Evolutionary conservation across 2,888 invertebrate genomes (phyloP).

Genomic region (Orchestes rusci): DNA sequence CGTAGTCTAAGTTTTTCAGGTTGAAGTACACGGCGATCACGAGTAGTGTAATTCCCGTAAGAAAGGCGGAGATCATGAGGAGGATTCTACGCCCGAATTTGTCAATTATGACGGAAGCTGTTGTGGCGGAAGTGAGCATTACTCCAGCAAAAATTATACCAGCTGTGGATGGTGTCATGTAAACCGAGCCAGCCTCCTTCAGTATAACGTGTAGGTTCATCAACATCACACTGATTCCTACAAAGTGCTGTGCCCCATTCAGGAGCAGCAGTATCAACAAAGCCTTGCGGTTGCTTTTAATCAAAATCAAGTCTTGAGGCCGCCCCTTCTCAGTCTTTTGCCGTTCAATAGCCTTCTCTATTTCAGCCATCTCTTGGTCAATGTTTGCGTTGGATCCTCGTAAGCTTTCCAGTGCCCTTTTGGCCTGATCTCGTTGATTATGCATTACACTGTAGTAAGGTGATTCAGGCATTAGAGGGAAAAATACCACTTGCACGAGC

Average conservation of each 20-base stretch:
- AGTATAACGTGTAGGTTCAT: slow-evolving; percentile 42
- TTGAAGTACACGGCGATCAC: slow-evolving; percentile 39
- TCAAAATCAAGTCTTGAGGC: slow-evolving; percentile 37
- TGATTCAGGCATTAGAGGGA: slow-evolving; percentile 41
- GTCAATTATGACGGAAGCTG: slow-evolving; percentile 37
- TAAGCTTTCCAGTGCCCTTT: slow-evolving; percentile 34
- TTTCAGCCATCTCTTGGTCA: slow-evolving; percentile 36
- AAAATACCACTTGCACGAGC: slow-evolving; percentile 34
- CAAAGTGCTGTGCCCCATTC: slow-evolving; percentile 40
- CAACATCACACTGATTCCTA: slow-evolving; percentile 40
- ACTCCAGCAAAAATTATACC: slow-evolving; percentile 39
- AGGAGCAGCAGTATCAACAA: slow-evolving; percentile 39
- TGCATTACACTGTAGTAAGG: slow-evolving; percentile 39
- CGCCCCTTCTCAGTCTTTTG: slow-evolving; percentile 38
- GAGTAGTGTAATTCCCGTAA: slow-evolving; percentile 37
- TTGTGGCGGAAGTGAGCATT: slow-evolving; percentile 37
- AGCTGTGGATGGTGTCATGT: slow-evolving; percentile 33
- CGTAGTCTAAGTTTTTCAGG: slow-evolving; percentile 32
- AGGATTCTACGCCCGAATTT: slow-evolving; percentile 39
- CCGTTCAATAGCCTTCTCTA: slow-evolving; percentile 33
- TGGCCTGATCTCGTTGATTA: slow-evolving; percentile 34
- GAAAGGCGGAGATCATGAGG: slow-evolving; percentile 34
- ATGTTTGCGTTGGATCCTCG: slow-evolving; percentile 32
- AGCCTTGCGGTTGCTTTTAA: slow-evolving; percentile 39
- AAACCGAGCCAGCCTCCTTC: slow-evolving; percentile 36